phyloP scores from a whole-genome alignment of 1,140 invertebrate genomes.

The Teleogryllus occipitalis region DNA sequence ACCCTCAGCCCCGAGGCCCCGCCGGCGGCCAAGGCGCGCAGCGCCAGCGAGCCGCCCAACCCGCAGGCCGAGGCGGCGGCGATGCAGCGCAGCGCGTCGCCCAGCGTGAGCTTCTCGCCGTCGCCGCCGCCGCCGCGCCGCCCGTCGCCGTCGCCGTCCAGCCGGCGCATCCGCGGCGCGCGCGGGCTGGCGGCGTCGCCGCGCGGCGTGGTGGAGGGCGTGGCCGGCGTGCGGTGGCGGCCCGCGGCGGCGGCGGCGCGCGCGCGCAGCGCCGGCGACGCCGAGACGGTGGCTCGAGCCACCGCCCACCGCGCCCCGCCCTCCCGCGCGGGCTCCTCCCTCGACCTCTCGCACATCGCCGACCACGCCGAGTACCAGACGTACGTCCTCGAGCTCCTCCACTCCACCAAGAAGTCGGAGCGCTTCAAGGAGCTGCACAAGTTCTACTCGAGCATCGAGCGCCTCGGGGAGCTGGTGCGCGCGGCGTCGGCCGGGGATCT shows the following conservation, averaged over 20 bases:
- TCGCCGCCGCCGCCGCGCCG: background rate
- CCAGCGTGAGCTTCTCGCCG: background rate
- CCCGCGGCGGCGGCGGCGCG: constrained; percentile 28
- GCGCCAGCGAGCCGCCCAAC: constrained; percentile 11
- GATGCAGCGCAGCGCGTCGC: background rate
- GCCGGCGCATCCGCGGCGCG: constrained; percentile 7
- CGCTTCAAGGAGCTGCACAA: constrained; percentile 77
- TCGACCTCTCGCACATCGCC: constrained; percentile 35
- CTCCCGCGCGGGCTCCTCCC: constrained; percentile 26
- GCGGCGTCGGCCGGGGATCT: constrained; percentile 61
- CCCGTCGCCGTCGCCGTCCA: constrained; percentile 13
- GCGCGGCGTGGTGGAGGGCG: background rate
- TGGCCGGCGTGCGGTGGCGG: constrained; percentile 28
- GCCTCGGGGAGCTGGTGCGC: constrained; percentile 71
- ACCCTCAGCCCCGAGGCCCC: background rate
- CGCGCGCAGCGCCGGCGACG: constrained; percentile 53
- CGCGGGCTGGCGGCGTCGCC: background rate
- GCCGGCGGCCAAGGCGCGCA: background rate
- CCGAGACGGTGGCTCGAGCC: constrained; percentile 24
- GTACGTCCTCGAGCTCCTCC: constrained; percentile 62
- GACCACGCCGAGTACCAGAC: constrained; percentile 53
- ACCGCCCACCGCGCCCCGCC: too few relatives aligned
- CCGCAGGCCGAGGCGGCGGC: background rate
- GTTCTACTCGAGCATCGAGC: constrained; percentile 78
- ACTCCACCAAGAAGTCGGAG: constrained; percentile 59